Base-by-base conservation (phyloP, 2,113 vertebrate genomes). In the Brachionichthys hirsutus region DNA sequence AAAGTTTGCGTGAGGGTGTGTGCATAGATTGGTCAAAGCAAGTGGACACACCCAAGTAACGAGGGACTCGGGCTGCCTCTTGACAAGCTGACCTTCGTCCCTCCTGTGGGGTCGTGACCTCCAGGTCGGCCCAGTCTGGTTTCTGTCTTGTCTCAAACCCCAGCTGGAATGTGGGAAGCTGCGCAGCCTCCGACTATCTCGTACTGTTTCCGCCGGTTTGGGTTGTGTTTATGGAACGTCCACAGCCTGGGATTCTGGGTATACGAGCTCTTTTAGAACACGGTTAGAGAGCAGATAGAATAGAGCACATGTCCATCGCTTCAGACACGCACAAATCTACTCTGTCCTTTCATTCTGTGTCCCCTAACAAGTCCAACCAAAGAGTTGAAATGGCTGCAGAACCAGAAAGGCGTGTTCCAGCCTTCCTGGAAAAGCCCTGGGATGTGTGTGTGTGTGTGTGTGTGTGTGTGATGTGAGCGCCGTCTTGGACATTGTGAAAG, bases 401-500 rank as follows among this genome's bases (percentile, higher is more conserved):
- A 78, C 72, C 77, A 87, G 71, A 75, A 85, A 83, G 72, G 54
- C 44, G 48, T 52, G 2, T 34, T 70, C 60, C 67, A 52, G 40
- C 40, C 71, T 90, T 89, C 87, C 89, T 69, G 82, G 86, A 89
- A 88, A 44, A 45, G 54, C 52, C 54, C 17, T 38, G 14, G 15
- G 16, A 14, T 51, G 52, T 14, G 43, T 45, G 34, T 48, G 30
- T 44, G 40, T 14, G 59, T n/a, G n/a, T n/a, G n/a, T n/a, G n/a
- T n/a, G n/a, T 56, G 54, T 51, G 35, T 22, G 38, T 35, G 34
- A 46, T 62, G 15, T 30, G 34, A 53, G 61, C 62, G 49, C 58
- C 68, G 80, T 77, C 80, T 67, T 70, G 85, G 73, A 85, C 84
- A 78, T 52, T 2, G 9, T 83, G 89, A 82, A 88, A 89, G 63